phyloP scores from a whole-genome alignment of 2,888 invertebrate species.

The Parnassius orleans region DNA sequence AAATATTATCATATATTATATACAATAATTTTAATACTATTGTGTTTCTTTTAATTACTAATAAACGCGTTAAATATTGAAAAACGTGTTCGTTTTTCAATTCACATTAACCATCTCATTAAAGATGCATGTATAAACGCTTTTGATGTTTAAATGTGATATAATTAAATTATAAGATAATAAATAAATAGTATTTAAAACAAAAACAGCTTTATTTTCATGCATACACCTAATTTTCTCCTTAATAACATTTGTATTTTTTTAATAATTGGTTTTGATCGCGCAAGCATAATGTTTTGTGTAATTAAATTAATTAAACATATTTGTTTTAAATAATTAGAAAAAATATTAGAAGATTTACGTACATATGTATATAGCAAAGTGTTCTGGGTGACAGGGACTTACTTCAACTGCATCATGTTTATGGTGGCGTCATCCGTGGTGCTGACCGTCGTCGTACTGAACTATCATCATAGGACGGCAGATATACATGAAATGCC shows the following conservation, averaged over 20 bases:
- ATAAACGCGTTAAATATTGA: background rate
- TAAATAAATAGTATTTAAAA: background rate
- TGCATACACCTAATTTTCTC: slow-evolving; percentile 55
- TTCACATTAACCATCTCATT: too few species aligned
- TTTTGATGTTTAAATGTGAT: slow-evolving; percentile 13
- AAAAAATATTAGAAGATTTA: background rate
- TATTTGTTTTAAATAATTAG: too few species aligned
- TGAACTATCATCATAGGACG: slow-evolving; percentile 98
- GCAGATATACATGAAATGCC: slow-evolving; percentile 99
- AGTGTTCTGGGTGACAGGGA: slow-evolving; percentile 83
- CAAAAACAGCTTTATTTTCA: background rate
- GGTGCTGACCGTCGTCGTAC: slow-evolving; percentile 96
- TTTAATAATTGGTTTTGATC: too few species aligned
- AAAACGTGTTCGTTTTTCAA: background rate
- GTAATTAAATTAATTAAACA: too few species aligned
- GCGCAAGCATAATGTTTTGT: too few species aligned
- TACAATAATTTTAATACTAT: too few species aligned
- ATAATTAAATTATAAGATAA: background rate
- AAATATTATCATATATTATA: too few species aligned
- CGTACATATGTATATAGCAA: slow-evolving; percentile 2
- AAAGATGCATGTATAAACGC: slow-evolving; percentile 8
- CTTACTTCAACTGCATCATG: slow-evolving; percentile 99
- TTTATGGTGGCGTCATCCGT: slow-evolving; percentile 99
- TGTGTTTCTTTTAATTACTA: background rate
- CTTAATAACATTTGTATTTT: slow-evolving; percentile 35